Evolutionary conservation across 1,140 invertebrate genomes (phyloP), one percentile per base, ranked within the genome.

Genomic region (Caligus rogercresseyi): DNA sequence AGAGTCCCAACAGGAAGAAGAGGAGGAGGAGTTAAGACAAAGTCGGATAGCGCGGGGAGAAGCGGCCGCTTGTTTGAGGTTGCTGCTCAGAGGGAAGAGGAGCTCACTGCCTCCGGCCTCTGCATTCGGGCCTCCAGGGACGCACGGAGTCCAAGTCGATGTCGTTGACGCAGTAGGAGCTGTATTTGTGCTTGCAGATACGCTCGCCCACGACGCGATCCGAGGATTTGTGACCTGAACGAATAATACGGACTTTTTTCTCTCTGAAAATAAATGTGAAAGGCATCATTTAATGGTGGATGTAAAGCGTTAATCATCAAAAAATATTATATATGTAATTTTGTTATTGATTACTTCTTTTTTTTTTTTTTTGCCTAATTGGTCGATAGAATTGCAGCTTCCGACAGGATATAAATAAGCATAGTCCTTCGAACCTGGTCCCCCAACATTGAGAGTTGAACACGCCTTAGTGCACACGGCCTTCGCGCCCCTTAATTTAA

Each of bases 121-220:
- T n/a, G n/a, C n/a, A n/a, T n/a, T n/a, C n/a, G n/a, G n/a, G n/a
- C 31, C 31, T 43, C 31, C 85, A 55, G 83, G 23, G 2, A 60
- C 21, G 26, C 15, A 18, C 86, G 7, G 85, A 85, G 2, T 83
- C 83, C 70, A 88, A 77, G 64, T 83, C 51, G 25, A 64, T 25
- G 20, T 61, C 63, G n/a, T 61, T 18, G n/a, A 61, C 56, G 25
- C 63, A 60, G 57, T 61, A 64, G 14, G 26, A 15, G 25, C 31
- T 43, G 31, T 60, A 64, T 52, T 64, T 66, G 25, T 68, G 67
- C 52, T 66, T 66, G 67, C 85, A 88, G 26, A 85, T 78, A 68
- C 85, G 86, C 67, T 84, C 82, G 25, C 79, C 73, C 54, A 81
- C 78, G 20, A 77, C 70, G 67, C 79, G 78, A 66, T 78, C 53